These are phyloP conservation scores for Gadus macrocephalus DNA, from an alignment of 2,113 vertebrate genomes.

Conservation along the genomic window DNA sequence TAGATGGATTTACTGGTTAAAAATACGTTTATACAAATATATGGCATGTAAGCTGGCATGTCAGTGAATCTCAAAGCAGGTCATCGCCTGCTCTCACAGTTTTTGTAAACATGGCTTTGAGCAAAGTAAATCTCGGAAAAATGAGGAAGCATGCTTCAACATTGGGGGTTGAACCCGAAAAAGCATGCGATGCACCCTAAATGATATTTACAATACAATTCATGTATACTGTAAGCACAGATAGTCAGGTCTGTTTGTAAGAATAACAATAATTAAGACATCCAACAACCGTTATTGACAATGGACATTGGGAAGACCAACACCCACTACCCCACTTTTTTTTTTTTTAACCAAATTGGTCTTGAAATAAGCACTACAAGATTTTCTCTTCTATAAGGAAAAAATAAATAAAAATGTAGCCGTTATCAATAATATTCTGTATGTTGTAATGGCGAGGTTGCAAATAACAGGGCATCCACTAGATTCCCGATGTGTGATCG, in stretches of 20 bases:
- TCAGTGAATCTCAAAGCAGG: conserved; percentile 67
- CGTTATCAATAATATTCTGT: conserved; percentile 1
- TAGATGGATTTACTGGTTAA: conserved; percentile 58
- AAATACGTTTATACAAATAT: conserved; percentile 73
- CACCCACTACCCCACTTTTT: conserved; percentile 20
- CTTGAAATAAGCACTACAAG: conserved; percentile 56
- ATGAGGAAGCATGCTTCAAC: conserved; percentile 59
- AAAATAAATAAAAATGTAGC: background rate
- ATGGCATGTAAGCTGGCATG: conserved; percentile 71
- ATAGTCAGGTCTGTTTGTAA: conserved; percentile 18
- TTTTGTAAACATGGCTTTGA: conserved; percentile 76
- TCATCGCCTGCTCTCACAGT: conserved; percentile 67
- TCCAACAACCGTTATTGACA: conserved; percentile 54
- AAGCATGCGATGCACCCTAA: conserved; percentile 68
- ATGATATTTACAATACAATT: conserved; percentile 67
- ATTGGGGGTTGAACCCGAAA: conserved; percentile 50
- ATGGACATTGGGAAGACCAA: conserved; percentile 47
- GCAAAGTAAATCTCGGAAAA: conserved; percentile 55
- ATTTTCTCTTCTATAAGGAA: conserved; percentile 28
- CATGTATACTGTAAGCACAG: conserved; percentile 34
- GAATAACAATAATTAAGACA: conserved; percentile 57
- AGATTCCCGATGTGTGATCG: background rate
- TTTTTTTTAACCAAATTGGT: conserved; percentile 42
- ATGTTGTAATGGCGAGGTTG: too few species aligned
- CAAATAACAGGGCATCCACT: conserved; percentile 15